Base-by-base conservation (phyloP, 2,113 vertebrate genomes). In the Ciconia boyciana region DNA sequence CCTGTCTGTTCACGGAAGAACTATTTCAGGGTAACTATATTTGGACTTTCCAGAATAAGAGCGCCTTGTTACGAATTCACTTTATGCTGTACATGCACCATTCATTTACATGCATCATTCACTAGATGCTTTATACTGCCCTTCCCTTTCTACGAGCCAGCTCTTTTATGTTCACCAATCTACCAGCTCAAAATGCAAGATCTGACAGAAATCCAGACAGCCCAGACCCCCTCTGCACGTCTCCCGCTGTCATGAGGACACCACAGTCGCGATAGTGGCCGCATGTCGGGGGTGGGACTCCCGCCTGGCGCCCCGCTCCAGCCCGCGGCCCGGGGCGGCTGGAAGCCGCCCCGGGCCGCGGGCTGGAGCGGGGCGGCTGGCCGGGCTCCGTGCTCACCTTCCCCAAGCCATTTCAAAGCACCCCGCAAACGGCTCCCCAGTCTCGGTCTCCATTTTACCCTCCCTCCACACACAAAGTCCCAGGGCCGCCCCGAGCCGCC, bases 81-180 rank as follows among this genome's bases (percentile, higher is more conserved):
- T 68, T 20, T 1, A 7, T 2, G 46, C 36, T 34, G 16, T 7
- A 25, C 0, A 11, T 1, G 16, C 70, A 13, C 31, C 32, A 2
- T 4, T 64, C 61, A 2, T 24, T 34, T 1, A 22, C 71, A 8
- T 2, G 29, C 51, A 28, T 16, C 62, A 1, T 13, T 68, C 62
- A 8, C n/a, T 1, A 6, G 13, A 7, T 4, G 55, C 46, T 36
- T 70, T 8, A 15, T 1, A 6, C 54, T 2, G 21, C 49, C 76
- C 21, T 46, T 26, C 32, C 36, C 25, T n/a, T n/a, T 3, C 49
- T 7, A 34, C 29, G 4, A 36, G 36, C 57, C 68, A 8, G 8
- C 3, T 24, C 25, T 28, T 43, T 16, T 2, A 13, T 51, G 2
- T 28, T 19, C 61, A 18, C 18, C 11, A 49, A 34, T 1, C n/a